Base-by-base conservation (phyloP, 2,888 invertebrate genomes). In the Macrophya alboannulata region DNA sequence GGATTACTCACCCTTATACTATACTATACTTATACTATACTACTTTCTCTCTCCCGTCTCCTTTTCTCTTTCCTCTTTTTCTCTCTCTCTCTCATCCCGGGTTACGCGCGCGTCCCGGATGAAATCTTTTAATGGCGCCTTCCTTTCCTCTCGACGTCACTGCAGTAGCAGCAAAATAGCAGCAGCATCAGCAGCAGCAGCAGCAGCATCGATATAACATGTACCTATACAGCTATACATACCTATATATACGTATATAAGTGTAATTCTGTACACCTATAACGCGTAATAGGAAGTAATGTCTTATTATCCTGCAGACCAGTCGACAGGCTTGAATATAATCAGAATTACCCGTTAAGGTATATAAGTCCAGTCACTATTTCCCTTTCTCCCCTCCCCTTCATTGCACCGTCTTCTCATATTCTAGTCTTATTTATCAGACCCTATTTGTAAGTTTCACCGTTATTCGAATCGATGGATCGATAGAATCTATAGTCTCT, bases 71-170 rank as follows among this genome's bases (percentile, higher is more conserved):
- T 8, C 6, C 68, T 17, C 9, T 74, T 6, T 9, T n/a, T 21
- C 15, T 21, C n/a, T 45, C 43, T 43, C 1, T 43, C n/a, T 74
- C 10, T 43, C 43, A 31, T 45, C 21, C 45, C 45, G 10, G 48
- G 48, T 17, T 51, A 90, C 90, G 89, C 90, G 88, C 90, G 88
- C 87, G 87, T 87, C 86, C 88, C 89, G 90, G 90, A 90, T 89
- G 91, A 91, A 92, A 92, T 92, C 92, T 92, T 92, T 92, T 92
- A 92, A 92, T 92, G 92, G 92, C 92, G 90, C 92, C 92, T 92
- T 92, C 91, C 10, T 21, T 81, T 81, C 62, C 43, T 84, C 83
- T 84, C 83, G 85, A 15, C 21, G 21, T 43, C 43, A 40, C 40
- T 62, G 21, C 21, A n/a, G 55, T n/a, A 55, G 43, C 21, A n/a